These are phyloP conservation scores for Aurelia sp. DNA, from an alignment of 30 jellyfish, hydroid and myxozoan genomes.

Conservation along the genomic window DNA sequence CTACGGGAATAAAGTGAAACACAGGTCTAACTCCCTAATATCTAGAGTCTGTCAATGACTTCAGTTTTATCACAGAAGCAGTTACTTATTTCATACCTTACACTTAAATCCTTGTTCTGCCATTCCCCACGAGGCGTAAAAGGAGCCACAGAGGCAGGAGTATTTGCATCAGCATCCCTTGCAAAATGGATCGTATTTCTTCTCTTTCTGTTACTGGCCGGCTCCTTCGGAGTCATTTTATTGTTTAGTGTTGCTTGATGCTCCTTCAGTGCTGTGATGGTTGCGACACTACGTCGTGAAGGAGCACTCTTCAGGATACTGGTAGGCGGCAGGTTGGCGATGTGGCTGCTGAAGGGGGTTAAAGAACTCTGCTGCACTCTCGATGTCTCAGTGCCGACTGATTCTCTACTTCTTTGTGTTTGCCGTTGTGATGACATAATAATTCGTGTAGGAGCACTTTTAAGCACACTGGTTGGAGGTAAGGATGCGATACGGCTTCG, in stretches of 20 bases:
- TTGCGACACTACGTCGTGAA: slow-evolving; percentile 11
- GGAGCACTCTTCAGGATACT: not conserved
- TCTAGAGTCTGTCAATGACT: too few species aligned
- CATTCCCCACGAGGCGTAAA: slow-evolving; percentile 71
- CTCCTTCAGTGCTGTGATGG: not conserved
- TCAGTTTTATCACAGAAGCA: too few species aligned
- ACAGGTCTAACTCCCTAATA: too few species aligned
- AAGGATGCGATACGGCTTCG: slow-evolving; percentile 4
- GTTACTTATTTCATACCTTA: slow-evolving; percentile 21
- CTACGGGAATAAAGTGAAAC: too few species aligned
- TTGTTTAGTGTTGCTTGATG: not conserved
- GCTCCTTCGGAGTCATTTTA: not conserved
- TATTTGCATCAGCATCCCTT: not conserved
- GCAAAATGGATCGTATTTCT: slow-evolving; percentile 41
- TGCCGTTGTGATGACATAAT: not conserved
- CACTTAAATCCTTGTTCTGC: slow-evolving; percentile 64
- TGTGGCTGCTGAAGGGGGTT: slow-evolving; percentile 5
- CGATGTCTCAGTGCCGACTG: not conserved
- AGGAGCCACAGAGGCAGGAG: slow-evolving; percentile 48
- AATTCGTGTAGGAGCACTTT: slow-evolving; percentile 50
- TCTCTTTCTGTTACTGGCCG: slow-evolving; percentile 12
- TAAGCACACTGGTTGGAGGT: slow-evolving; percentile 46
- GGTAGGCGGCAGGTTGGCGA: not conserved
- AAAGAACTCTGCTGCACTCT: not conserved
- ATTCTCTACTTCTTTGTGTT: not conserved